Evolutionary conservation across 2,888 invertebrate genomes (phyloP), one percentile per base, ranked within the genome.

Genomic region (Napeogenes sylphis): DNA sequence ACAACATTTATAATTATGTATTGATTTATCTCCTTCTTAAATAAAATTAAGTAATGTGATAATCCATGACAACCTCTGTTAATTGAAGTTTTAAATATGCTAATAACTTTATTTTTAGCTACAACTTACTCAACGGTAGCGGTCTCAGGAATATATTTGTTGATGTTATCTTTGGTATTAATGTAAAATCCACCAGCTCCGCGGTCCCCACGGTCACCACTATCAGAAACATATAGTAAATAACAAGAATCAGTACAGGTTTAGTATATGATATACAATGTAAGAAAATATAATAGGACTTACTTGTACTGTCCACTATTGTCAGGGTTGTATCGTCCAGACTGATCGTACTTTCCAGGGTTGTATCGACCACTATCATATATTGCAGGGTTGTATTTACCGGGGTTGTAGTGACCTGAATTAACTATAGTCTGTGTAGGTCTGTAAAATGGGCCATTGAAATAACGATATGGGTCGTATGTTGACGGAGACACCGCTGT

Each of bases 131-230:
- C 58, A n/a, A 21, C 21, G 21, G 21, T 21, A 21, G 32, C n/a
- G 45, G 42, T 21, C 21, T 21, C 21, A 21, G 21, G 21, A 21
- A 21, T 21, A 21, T 21, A 21, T 21, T 21, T 21, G 21, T 21
- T 21, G 21, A 21, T 21, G 21, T 21, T 21, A 21, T 21, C 21
- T 21, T 21, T 21, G 21, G 21, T 21, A 21, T 75, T 75, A 4
- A 67, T 64, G 70, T 74, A 75, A 57, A 65, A 82, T 4, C 85
- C 87, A 13, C 72, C 73, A 47, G 70, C 13, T 2, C 73, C 73
- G 6, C 70, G 68, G 62, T 70, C 73, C 8, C 73, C 74, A 12
- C 69, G 70, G 61, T 71, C 71, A 47, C 72, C 71, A 14, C 71
- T 71, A 53, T 1, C 21, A 21, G 21, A 21, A 21, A 21, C 21